These are phyloP conservation scores for Cheilosia scutellata DNA, from an alignment of 2,888 invertebrate species.

Conservation along the genomic window DNA sequence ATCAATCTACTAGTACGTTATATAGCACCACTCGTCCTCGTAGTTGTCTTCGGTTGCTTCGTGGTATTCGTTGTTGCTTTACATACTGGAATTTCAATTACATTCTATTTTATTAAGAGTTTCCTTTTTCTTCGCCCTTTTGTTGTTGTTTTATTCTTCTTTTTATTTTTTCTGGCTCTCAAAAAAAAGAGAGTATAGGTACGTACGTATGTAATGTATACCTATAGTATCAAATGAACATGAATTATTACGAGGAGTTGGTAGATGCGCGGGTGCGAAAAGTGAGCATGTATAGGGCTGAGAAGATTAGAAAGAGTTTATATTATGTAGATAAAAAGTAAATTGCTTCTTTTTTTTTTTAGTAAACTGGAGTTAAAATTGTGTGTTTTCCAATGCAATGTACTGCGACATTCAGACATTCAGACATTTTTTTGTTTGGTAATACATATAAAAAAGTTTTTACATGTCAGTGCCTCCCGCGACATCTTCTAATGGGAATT, in stretches of 20 bases:
- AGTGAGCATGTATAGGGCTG: not conserved
- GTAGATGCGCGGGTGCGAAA: conserved; percentile 1
- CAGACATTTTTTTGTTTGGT: too few relatives aligned
- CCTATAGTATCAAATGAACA: not conserved
- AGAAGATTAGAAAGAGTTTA: conserved; percentile 20
- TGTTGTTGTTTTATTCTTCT: not conserved
- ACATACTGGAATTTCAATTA: conserved; percentile 63
- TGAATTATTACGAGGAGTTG: not conserved
- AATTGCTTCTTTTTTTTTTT: conserved; percentile 7
- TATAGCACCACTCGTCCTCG: not conserved
- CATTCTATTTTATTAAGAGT: conserved; percentile 53
- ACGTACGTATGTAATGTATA: not conserved
- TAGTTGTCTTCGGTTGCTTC: not conserved
- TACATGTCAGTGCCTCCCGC: too few relatives aligned
- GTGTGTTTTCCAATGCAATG: too few relatives aligned
- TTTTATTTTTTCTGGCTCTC: not conserved
- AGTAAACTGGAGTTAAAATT: too few relatives aligned
- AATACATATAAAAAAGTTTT: too few relatives aligned
- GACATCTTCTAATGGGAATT: too few relatives aligned
- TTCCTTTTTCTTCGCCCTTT: conserved; percentile 20
- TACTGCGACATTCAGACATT: too few relatives aligned
- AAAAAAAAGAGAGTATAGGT: too few relatives aligned
- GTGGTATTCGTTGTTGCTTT: conserved; percentile 17
- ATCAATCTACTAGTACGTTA: conserved; percentile 1
- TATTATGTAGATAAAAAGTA: not conserved